These are phyloP conservation scores for Mythimna vitellina DNA, from an alignment of 2,888 invertebrate species.

Conservation along the genomic window DNA sequence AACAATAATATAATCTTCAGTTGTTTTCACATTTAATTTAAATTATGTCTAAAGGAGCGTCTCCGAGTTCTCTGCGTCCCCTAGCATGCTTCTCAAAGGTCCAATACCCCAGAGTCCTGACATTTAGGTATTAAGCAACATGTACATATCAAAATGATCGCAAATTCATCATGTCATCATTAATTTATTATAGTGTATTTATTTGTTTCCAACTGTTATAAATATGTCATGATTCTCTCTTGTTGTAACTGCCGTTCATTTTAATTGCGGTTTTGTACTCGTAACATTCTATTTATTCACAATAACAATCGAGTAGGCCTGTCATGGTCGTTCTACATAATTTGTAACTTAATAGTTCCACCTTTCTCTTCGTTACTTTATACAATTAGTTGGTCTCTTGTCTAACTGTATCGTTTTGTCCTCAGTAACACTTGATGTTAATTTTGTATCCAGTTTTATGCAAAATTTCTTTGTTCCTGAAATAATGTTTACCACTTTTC, in stretches of 20 bases:
- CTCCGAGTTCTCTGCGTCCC: too few relatives aligned
- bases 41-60: too few relatives aligned
- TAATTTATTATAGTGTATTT: conserved; percentile 20
- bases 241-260: conserved; percentile 13
- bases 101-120: not conserved
- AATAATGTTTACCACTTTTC: conserved; percentile 36
- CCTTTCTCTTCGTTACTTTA: conserved; percentile 68
- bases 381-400: conserved; percentile 49
- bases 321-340: conserved; percentile 58
- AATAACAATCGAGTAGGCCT: conserved; percentile 41
- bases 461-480: conserved; percentile 33
- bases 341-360: conserved; percentile 69
- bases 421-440: conserved; percentile 25
- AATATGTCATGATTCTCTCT: conserved; percentile 16
- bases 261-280: conserved; percentile 39
- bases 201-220: conserved; percentile 11
- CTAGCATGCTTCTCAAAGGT: too few relatives aligned
- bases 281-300: conserved; percentile 48
- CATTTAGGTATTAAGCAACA: not conserved
- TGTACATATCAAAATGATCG: not conserved
- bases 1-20: too few relatives aligned
- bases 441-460: conserved; percentile 18
- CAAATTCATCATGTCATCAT: conserved; percentile 13
- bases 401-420: conserved; percentile 15
- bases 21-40: too few relatives aligned